phyloP scores from a whole-genome alignment of 2,888 invertebrate species.

The Eumerus sabulonum region DNA sequence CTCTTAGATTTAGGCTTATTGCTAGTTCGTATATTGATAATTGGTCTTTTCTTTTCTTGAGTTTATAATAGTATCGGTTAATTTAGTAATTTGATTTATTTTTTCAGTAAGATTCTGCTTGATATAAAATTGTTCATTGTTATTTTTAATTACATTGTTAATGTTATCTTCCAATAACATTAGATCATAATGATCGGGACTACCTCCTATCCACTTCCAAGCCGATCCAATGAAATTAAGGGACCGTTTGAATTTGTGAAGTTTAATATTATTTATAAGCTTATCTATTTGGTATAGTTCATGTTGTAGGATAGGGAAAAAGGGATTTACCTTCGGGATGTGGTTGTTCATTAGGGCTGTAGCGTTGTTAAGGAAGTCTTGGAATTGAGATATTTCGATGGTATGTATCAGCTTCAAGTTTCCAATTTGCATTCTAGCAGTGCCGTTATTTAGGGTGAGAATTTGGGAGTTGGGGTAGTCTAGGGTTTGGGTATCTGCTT shows the following conservation, averaged over 20 bases:
- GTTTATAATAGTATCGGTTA: slow-evolving; percentile 4
- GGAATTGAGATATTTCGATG: slow-evolving; percentile 11
- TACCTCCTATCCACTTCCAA: neutral
- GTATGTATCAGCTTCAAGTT: slow-evolving; percentile 39
- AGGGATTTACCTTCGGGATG: slow-evolving; percentile 7
- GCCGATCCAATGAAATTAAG: slow-evolving; percentile 9
- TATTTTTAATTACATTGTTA: slow-evolving; percentile 1
- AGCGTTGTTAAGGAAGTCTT: slow-evolving; percentile 5
- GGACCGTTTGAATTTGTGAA: slow-evolving; percentile 1
- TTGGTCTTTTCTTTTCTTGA: neutral
- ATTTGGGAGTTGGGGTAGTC: slow-evolving; percentile 37
- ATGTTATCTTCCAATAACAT: neutral
- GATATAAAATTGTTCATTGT: slow-evolving; percentile 6
- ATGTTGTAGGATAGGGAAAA: neutral
- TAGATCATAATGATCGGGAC: too few relatives aligned
- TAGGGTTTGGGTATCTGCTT: slow-evolving; percentile 23
- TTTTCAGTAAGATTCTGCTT: slow-evolving; percentile 2
- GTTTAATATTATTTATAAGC: neutral
- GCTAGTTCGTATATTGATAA: too few relatives aligned
- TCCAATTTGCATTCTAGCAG: slow-evolving; percentile 25
- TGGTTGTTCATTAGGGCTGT: neutral
- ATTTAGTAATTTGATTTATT: slow-evolving; percentile 3
- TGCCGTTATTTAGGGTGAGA: slow-evolving; percentile 10
- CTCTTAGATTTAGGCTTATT: too few relatives aligned
- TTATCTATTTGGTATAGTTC: too few relatives aligned